A percentile compares a stretch with the other conserved stretches of the same genome.
Evolutionary conservation across 2,888 invertebrate genomes (phyloP).

Genomic region (Sminthurides aquaticus): DNA sequence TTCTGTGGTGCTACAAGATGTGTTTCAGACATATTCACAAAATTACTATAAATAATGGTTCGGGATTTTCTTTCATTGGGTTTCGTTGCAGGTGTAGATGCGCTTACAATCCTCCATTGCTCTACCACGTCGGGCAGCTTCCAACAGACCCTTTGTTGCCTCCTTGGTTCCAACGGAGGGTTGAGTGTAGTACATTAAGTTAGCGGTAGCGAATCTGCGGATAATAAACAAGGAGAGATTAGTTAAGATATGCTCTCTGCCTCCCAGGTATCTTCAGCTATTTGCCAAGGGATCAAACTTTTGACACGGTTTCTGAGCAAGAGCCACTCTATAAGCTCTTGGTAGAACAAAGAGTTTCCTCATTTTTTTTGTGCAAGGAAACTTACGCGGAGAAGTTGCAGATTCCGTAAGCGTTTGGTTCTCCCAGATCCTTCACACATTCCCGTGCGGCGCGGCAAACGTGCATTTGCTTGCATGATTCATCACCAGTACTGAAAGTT

Average conservation of each 20-base stretch:
- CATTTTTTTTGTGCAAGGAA: too few species aligned
- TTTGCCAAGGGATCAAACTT: too few species aligned
- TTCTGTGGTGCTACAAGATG: neutral
- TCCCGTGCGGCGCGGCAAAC: slow-evolving; percentile 83
- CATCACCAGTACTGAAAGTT: slow-evolving; percentile 65
- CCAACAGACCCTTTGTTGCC: slow-evolving; percentile 46
- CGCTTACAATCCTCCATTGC: slow-evolving; percentile 78
- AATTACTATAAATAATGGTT: neutral
- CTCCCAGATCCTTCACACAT: slow-evolving; percentile 70
- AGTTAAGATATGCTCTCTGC: too few species aligned
- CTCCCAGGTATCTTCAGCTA: too few species aligned
- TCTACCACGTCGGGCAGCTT: slow-evolving; percentile 77
- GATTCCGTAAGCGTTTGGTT: slow-evolving; percentile 62
- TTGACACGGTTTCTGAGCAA: too few species aligned
- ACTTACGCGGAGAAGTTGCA: slow-evolving; percentile 90
- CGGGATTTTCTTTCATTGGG: slow-evolving; percentile 4
- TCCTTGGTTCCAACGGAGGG: slow-evolving; percentile 29
- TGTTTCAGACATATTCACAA: neutral
- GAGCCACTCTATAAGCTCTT: too few species aligned
- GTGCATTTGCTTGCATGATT: slow-evolving; percentile 77
- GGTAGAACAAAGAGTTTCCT: too few species aligned
- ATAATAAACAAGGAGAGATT: slow-evolving; percentile 7
- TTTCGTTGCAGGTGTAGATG: slow-evolving; percentile 79
- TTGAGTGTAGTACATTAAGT: slow-evolving; percentile 53
- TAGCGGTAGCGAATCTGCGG: slow-evolving; percentile 40